Evolutionary conservation across 1,140 invertebrate species (phyloP).

Genomic region (Lutraria rhynchaena): DNA sequence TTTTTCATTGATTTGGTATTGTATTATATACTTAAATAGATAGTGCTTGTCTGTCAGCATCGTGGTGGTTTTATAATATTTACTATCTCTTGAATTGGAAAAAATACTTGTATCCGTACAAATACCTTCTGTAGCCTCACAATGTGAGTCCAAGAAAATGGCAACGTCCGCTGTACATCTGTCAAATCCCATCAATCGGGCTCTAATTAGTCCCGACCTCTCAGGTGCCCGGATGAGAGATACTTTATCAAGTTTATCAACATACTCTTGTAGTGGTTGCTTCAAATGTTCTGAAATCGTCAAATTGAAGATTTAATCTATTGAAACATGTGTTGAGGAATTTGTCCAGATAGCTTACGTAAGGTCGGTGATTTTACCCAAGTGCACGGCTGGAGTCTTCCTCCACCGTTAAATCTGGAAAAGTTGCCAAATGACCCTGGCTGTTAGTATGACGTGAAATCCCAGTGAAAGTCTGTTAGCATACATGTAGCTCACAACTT

Average conservation of each 20-base stretch:
- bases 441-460: too few species aligned
- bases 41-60: conserved; percentile 70
- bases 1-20: too few species aligned
- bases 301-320: neutral
- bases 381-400: too few species aligned
- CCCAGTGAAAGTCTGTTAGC: too few species aligned
- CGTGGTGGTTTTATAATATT: too few species aligned
- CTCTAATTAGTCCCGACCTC: conserved; percentile 90
- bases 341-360: too few species aligned
- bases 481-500: too few species aligned
- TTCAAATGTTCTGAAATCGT: conserved; percentile 91
- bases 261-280: conserved; percentile 95
- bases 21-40: too few species aligned
- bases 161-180: conserved; percentile 94
- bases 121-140: conserved; percentile 93
- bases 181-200: conserved; percentile 92
- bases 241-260: conserved; percentile 93
- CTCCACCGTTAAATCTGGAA: too few species aligned
- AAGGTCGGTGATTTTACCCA: too few species aligned
- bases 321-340: too few species aligned
- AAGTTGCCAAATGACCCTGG: too few species aligned
- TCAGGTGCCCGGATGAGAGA: conserved; percentile 90
- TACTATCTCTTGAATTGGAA: neutral
- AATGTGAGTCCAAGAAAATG: conserved; percentile 98
- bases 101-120: neutral